Percentiles rank a stretch among this genome's conserved stretches.
These are phyloP conservation scores for Pipistrellus pipistrellus DNA, from an alignment of 2,797 vertebrate species.

Conservation along the genomic window DNA sequence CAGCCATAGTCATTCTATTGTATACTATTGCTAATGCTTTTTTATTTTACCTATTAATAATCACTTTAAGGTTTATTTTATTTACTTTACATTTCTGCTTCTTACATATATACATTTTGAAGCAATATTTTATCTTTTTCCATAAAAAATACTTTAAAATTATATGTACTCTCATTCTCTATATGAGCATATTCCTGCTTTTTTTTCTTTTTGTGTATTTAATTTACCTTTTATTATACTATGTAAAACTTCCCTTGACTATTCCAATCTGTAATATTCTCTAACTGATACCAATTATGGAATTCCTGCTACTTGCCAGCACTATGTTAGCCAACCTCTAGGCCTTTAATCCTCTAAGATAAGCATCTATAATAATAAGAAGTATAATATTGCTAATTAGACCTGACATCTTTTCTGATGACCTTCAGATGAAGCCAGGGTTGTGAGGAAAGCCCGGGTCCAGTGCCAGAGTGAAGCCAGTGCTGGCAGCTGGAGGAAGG, in stretches of 20 bases:
- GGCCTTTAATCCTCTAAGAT: not conserved
- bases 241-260: not conserved
- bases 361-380: too few species aligned
- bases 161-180: not conserved
- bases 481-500: too few species aligned
- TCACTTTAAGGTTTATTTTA: too few species aligned
- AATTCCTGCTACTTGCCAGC: not conserved
- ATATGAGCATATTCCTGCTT: not conserved
- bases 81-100: not conserved
- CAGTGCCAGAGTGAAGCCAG: too few species aligned
- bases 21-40: not conserved
- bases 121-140: not conserved
- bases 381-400: too few species aligned
- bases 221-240: not conserved
- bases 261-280: not conserved
- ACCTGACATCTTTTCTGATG: too few species aligned
- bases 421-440: too few species aligned
- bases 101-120: not conserved
- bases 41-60: too few species aligned
- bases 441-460: too few species aligned
- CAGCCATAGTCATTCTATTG: not conserved
- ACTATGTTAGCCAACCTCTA: not conserved
- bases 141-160: not conserved
- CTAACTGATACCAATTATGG: not conserved
- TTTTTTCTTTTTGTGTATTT: not conserved